These are phyloP conservation scores for Acronicta alni DNA, from an alignment of 2,888 invertebrate genomes.

Conservation along the genomic window DNA sequence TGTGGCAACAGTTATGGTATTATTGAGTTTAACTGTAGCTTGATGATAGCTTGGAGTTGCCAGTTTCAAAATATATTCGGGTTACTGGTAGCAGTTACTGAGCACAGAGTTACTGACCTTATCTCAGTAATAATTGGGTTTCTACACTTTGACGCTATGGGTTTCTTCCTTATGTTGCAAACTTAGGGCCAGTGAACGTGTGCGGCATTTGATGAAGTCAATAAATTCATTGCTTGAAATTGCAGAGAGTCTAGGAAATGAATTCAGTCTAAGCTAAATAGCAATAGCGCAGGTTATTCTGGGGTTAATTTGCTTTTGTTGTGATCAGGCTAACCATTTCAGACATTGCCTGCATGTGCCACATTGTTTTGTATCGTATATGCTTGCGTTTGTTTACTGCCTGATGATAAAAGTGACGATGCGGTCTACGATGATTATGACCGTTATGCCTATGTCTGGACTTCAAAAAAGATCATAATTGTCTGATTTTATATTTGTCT, in stretches of 20 bases:
- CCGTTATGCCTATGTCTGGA: too few relatives aligned
- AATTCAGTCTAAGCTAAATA: constrained; percentile 17
- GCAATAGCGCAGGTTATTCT: background rate
- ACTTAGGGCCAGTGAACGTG: constrained; percentile 12
- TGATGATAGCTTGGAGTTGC: constrained; percentile 49
- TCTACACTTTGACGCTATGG: constrained; percentile 23
- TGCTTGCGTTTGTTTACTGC: too few relatives aligned
- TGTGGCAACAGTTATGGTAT: constrained; percentile 20
- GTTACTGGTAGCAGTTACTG: constrained; percentile 32
- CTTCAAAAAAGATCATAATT: too few relatives aligned
- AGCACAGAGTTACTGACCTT: constrained; percentile 43
- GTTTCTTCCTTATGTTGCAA: constrained; percentile 49
- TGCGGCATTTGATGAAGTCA: constrained; percentile 17
- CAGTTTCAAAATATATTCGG: constrained; percentile 55
- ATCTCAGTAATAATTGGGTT: constrained; percentile 50
- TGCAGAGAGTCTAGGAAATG: constrained; percentile 26
- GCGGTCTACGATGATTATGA: too few relatives aligned
- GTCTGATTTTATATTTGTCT: too few relatives aligned
- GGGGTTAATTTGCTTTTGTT: background rate
- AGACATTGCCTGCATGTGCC: too few relatives aligned
- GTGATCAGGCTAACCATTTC: too few relatives aligned
- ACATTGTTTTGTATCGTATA: too few relatives aligned
- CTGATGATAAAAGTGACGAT: too few relatives aligned
- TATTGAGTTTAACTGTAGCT: constrained; percentile 45
- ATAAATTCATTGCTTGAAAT: constrained; percentile 23